Evolutionary conservation across 1,140 invertebrate genomes (phyloP).

Genomic region (Heliothis virescens): DNA sequence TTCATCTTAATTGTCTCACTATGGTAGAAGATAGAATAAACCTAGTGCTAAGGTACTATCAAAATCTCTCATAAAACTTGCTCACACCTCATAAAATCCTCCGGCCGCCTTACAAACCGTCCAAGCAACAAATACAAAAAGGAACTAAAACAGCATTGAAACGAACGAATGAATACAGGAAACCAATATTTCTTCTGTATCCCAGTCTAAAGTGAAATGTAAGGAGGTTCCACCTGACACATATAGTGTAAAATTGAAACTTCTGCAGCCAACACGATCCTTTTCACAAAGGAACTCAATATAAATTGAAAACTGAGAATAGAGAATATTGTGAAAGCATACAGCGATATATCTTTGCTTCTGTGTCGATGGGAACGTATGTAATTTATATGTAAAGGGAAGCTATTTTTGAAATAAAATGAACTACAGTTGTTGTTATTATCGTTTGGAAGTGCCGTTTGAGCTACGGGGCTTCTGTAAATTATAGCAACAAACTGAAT

Average conservation of each 20-base stretch:
- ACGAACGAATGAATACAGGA: slow-evolving; percentile 20
- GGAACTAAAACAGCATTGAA: slow-evolving; percentile 18
- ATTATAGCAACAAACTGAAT: no score
- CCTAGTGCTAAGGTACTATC: no score
- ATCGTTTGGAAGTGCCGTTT: not conserved
- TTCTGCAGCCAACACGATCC: slow-evolving; percentile 35
- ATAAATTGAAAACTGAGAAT: slow-evolving; percentile 60
- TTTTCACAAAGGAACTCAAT: slow-evolving; percentile 55
- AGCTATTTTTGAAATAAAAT: slow-evolving; percentile 31
- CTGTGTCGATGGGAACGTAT: slow-evolving; percentile 15
- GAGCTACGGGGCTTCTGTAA: no score
- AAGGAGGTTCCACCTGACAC: slow-evolving; percentile 13
- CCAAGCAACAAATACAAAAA: not conserved
- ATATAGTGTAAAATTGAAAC: slow-evolving; percentile 52
- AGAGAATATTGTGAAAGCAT: slow-evolving; percentile 53
- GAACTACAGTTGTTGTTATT: not conserved
- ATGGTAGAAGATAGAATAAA: no score
- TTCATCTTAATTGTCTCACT: no score
- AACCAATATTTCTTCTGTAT: slow-evolving; percentile 38
- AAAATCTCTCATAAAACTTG: no score
- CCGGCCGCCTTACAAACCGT: not conserved
- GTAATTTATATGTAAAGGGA: slow-evolving; percentile 33
- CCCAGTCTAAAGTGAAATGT: slow-evolving; percentile 28
- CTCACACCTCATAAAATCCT: not conserved
- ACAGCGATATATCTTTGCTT: slow-evolving; percentile 46